These are phyloP conservation scores for Mesorhabditis sp. DNA, from an alignment of 2,888 invertebrate genomes.

Conservation along the genomic window DNA sequence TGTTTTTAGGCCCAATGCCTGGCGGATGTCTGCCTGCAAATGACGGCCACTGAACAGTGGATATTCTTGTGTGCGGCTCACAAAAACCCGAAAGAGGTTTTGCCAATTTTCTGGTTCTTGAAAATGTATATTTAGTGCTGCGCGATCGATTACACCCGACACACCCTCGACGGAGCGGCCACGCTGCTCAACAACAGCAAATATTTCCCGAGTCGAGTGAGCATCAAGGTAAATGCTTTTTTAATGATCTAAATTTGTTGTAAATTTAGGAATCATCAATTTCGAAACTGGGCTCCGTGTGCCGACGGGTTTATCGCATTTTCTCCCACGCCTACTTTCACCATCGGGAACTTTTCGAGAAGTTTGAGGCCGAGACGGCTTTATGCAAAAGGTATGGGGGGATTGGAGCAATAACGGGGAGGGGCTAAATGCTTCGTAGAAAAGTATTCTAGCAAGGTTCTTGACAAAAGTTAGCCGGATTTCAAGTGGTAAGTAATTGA, in stretches of 20 bases:
- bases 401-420: no score
- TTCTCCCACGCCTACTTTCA: slow-evolving; percentile 99
- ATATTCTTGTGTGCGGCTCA: slow-evolving; percentile 99
- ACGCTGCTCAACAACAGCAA: slow-evolving; percentile 97
- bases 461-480: no score
- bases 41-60: slow-evolving; percentile 99
- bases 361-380: slow-evolving; percentile 73
- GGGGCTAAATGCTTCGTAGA: no score
- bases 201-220: slow-evolving; percentile 98
- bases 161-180: slow-evolving; percentile 96
- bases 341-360: slow-evolving; percentile 90
- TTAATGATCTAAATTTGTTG: not conserved
- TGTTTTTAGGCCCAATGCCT: slow-evolving; percentile 76
- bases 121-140: slow-evolving; percentile 69
- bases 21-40: slow-evolving; percentile 93
- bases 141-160: slow-evolving; percentile 97
- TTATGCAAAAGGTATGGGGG: slow-evolving; percentile 27
- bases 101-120: slow-evolving; percentile 9
- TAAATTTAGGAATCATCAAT: slow-evolving; percentile 80
- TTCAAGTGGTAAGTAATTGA: no score
- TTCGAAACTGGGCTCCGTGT: slow-evolving; percentile 94
- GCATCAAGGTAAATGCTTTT: slow-evolving; percentile 71
- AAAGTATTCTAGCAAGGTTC: no score
- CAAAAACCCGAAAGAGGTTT: slow-evolving; percentile 90
- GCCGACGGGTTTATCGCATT: slow-evolving; percentile 94